A percentile compares a stretch with the other conserved stretches of the same genome.
Conservation (phyloP, 2,797 vertebrate genomes). For the Ataeniobius toweri region DNA sequence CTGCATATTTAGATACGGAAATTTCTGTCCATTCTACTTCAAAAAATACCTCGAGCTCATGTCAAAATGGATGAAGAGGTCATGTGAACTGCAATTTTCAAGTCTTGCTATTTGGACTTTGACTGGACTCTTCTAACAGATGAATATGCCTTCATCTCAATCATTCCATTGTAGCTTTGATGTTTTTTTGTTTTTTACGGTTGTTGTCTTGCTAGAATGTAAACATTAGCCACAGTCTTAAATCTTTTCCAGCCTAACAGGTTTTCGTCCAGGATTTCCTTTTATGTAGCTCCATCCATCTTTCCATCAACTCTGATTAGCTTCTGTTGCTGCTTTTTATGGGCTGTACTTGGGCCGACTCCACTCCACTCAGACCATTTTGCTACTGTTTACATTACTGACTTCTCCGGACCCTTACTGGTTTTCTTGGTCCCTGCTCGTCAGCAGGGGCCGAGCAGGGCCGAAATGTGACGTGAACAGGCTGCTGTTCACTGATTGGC, state of each 20-base stretch:
- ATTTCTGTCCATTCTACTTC: neutral
- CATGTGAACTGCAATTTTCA: neutral
- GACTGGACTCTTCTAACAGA: neutral
- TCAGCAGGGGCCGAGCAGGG: too few relatives aligned
- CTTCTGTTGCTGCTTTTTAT: neutral
- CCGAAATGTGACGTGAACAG: too few relatives aligned
- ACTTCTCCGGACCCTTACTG: too few relatives aligned
- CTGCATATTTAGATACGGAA: neutral
- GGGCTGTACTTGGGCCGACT: too few relatives aligned
- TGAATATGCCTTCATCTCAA: neutral
- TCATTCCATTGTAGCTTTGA: neutral
- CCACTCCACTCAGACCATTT: too few relatives aligned
- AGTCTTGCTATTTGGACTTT: neutral
- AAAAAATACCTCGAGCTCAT: neutral
- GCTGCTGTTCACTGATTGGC: too few relatives aligned
- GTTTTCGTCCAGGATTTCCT: too few relatives aligned
- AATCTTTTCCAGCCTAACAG: neutral
- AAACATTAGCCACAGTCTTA: neutral
- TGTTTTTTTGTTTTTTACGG: neutral
- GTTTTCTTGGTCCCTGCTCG: too few relatives aligned
- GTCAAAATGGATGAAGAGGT: neutral
- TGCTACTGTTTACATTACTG: too few relatives aligned
- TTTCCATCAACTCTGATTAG: neutral
- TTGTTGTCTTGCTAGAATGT: too few relatives aligned
- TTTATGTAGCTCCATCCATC: too few relatives aligned